Conservation (phyloP, 2,113 vertebrate genomes). For the Leiothrix lutea region DNA sequence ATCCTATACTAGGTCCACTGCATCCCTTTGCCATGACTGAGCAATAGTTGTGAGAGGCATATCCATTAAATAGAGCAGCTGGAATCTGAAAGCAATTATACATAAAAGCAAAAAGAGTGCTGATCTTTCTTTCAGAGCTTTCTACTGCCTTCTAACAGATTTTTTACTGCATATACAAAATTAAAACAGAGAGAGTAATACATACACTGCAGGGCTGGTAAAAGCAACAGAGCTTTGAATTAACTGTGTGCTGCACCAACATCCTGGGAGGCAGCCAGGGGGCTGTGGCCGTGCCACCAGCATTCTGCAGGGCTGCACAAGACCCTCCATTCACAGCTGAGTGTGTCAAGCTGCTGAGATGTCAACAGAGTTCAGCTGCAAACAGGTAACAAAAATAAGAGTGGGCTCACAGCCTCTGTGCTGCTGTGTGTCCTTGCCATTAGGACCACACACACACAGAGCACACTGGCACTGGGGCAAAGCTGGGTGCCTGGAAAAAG, state of each 20-base stretch:
- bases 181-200: background rate
- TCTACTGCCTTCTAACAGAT: background rate
- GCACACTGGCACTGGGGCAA: background rate
- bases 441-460: background rate
- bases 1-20: background rate
- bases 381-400: background rate
- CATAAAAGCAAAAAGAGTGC: background rate
- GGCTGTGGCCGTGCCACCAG: background rate
- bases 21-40: background rate
- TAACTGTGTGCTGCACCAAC: background rate
- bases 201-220: fast-evolving
- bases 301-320: background rate
- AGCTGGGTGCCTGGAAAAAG: background rate
- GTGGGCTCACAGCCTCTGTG: background rate
- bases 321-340: background rate
- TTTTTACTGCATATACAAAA: background rate
- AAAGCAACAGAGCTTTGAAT: background rate
- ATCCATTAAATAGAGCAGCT: background rate
- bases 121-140: background rate
- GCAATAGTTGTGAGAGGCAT: background rate
- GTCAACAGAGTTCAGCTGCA: background rate
- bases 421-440: background rate
- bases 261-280: background rate
- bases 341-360: background rate
- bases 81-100: background rate